Evolutionary conservation across 2,888 invertebrate genomes (phyloP).

Genomic region (Ephialtes manifestator): DNA sequence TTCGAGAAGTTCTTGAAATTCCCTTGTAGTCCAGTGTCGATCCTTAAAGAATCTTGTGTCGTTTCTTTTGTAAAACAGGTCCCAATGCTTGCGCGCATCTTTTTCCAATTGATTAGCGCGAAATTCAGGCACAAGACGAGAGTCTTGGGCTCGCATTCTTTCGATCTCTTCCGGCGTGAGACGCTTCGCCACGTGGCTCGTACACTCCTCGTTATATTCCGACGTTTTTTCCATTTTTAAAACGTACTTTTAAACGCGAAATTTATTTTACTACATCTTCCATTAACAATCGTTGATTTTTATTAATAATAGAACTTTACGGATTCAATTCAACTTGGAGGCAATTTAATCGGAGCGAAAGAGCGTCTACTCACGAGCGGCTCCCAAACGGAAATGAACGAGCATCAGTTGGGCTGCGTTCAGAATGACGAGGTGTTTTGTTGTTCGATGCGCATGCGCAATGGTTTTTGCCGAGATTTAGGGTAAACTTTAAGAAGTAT

Average conservation of each 20-base stretch:
- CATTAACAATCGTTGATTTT: neutral
- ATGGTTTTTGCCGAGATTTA: too few species aligned
- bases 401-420: too few species aligned
- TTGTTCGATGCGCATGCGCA: too few species aligned
- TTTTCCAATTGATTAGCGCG: constrained; percentile 93
- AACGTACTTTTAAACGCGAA: neutral
- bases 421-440: too few species aligned
- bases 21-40: constrained; percentile 98
- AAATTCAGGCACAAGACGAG: constrained; percentile 90
- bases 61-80: constrained; percentile 98
- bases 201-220: constrained; percentile 46
- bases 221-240: constrained; percentile 2
- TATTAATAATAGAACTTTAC: neutral
- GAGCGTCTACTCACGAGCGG: constrained; percentile 14
- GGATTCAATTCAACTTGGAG: neutral
- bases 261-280: too few species aligned
- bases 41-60: constrained; percentile 97
- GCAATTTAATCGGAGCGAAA: neutral
- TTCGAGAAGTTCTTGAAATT: constrained; percentile 94
- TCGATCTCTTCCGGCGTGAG: constrained; percentile 89
- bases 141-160: constrained; percentile 90
- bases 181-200: constrained; percentile 86
- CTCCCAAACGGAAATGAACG: constrained; percentile 74
- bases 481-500: too few species aligned
- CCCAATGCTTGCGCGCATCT: constrained; percentile 97